Conservation (phyloP, 1,140 invertebrate genomes). For the Procambarus virginalis region DNA sequence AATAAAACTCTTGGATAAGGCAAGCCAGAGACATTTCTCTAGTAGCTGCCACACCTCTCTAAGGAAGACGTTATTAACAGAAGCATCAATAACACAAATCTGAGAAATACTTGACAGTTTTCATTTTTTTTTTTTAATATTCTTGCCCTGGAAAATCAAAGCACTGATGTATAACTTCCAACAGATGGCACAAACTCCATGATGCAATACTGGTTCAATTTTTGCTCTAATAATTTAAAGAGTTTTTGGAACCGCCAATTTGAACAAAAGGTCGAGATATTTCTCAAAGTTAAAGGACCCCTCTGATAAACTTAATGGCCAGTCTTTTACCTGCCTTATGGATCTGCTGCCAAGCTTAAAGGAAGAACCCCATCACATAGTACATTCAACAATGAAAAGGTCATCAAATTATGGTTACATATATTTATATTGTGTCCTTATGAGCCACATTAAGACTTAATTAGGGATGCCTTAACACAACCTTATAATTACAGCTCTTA, state of each 20-base stretch:
- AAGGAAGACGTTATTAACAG: neutral
- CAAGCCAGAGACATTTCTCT: too few relatives aligned
- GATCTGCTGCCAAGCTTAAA: constrained; percentile 20
- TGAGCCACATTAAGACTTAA: constrained; percentile 65
- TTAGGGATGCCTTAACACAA: constrained; percentile 54
- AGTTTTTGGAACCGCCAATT: too few relatives aligned
- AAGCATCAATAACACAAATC: neutral
- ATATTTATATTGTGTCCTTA: constrained; percentile 55
- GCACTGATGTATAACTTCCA: constrained; percentile 13
- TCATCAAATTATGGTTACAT: constrained; percentile 11
- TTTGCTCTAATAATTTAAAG: too few relatives aligned
- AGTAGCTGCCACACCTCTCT: too few relatives aligned
- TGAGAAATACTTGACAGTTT: neutral
- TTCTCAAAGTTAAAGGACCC: too few relatives aligned
- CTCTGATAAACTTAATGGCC: neutral
- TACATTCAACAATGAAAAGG: constrained; percentile 41
- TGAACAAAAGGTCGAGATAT: too few relatives aligned
- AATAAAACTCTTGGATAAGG: too few relatives aligned
- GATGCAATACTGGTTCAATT: neutral
- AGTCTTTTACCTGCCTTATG: neutral
- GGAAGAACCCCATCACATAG: neutral
- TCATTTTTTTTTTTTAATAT: too few relatives aligned
- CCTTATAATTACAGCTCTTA: constrained; percentile 51
- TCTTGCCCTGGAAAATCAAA: constrained; percentile 6
- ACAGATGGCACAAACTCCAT: neutral